phyloP scores from a whole-genome alignment of 2,888 invertebrate species.

The Synergus japonicus region DNA sequence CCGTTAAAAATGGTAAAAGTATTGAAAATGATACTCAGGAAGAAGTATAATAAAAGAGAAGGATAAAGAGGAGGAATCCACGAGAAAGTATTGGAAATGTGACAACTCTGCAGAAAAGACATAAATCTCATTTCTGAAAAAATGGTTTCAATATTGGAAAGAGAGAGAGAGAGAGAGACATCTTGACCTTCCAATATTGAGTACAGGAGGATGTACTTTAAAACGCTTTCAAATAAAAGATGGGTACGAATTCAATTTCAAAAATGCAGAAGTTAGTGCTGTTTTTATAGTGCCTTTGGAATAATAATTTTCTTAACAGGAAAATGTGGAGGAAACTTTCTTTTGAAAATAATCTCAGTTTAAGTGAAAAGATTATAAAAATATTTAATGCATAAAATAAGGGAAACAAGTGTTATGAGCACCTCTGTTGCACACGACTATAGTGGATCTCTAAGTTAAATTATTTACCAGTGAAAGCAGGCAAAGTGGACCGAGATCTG shows the following conservation, averaged over 20 bases:
- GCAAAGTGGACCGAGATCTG: slow-evolving; percentile 53
- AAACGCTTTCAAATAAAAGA: slow-evolving; percentile 22
- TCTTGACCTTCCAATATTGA: slow-evolving; percentile 41
- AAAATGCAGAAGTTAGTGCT: slow-evolving; percentile 14
- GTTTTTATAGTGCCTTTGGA: not conserved
- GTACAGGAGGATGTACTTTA: slow-evolving; percentile 34
- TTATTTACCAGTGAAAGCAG: slow-evolving; percentile 59
- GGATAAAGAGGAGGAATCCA: not conserved
- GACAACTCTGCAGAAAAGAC: slow-evolving; percentile 41
- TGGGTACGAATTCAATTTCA: slow-evolving; percentile 23
- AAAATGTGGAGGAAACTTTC: not conserved
- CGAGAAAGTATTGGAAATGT: slow-evolving; percentile 35
- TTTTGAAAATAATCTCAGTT: slow-evolving; percentile 34
- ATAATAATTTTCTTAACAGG: not conserved
- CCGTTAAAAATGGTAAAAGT: not conserved
- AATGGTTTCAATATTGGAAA: slow-evolving; percentile 23
- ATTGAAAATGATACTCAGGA: not conserved
- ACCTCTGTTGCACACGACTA: slow-evolving; percentile 49
- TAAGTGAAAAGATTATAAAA: no score
- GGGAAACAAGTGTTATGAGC: slow-evolving; percentile 46
- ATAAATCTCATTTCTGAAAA: slow-evolving; percentile 39
- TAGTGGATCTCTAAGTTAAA: slow-evolving; percentile 52
- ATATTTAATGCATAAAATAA: slow-evolving; percentile 1
- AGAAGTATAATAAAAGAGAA: slow-evolving; percentile 7
- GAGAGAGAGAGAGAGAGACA: slow-evolving; percentile 35